Conservation (phyloP, 1,140 invertebrate species). For the Formica exsecta region DNA sequence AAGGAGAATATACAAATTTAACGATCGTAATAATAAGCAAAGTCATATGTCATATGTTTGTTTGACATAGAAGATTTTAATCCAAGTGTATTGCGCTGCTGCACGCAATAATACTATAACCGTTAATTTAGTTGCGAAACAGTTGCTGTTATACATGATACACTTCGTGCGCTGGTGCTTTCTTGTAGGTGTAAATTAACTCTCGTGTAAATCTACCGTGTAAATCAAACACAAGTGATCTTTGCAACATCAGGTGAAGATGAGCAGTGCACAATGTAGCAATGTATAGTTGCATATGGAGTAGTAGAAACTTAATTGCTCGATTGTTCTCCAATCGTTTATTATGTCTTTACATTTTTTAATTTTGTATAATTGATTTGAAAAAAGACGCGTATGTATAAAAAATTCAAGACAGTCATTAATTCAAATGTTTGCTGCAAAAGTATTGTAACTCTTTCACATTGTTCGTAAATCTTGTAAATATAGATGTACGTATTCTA, state of each 20-base stretch:
- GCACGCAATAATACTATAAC: constrained; percentile 60
- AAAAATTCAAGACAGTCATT: neutral
- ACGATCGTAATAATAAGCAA: constrained; percentile 74
- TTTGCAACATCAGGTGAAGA: constrained; percentile 17
- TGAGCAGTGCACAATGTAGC: constrained; percentile 12
- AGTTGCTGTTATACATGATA: constrained; percentile 59
- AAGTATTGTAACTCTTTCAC: neutral
- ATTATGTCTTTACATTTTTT: constrained; percentile 11
- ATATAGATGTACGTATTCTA: neutral
- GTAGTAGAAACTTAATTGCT: constrained; percentile 27
- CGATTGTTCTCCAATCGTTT: constrained; percentile 4
- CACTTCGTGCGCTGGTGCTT: constrained; percentile 53
- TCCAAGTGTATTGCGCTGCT: constrained; percentile 40
- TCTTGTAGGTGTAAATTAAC: constrained; percentile 63
- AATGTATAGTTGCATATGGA: constrained; percentile 1
- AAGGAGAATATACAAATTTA: constrained; percentile 63
- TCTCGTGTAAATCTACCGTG: constrained; percentile 60
- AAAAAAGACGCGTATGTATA: no score
- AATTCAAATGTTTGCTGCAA: neutral
- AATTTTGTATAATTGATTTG: neutral
- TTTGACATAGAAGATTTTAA: constrained; percentile 66
- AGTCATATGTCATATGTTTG: constrained; percentile 66
- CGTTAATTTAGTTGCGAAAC: constrained; percentile 62
- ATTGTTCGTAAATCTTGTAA: constrained; percentile 2
- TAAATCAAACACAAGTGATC: constrained; percentile 58